These are phyloP conservation scores for Mesembrinibis cayennensis DNA, from an alignment of 2,113 vertebrate species.

Conservation along the genomic window DNA sequence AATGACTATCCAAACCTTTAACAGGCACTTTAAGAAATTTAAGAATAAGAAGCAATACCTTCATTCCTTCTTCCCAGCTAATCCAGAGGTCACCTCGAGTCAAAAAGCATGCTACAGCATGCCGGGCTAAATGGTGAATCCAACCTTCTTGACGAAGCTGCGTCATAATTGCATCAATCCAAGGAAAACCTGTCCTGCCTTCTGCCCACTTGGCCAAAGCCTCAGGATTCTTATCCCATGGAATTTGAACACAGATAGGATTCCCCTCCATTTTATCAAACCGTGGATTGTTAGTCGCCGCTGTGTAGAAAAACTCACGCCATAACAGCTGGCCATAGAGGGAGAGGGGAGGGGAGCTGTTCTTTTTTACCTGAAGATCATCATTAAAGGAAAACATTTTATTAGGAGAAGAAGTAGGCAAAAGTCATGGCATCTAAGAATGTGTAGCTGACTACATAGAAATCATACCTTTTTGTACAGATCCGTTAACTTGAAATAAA, in stretches of 20 bases:
- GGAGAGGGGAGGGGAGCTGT: constrained; percentile 88
- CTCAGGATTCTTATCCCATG: constrained; percentile 94
- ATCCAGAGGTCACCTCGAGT: constrained; percentile 96
- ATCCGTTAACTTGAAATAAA: constrained; percentile 95
- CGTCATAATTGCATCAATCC: constrained; percentile 99
- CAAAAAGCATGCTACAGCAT: constrained; percentile 94
- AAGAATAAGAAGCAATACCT: constrained; percentile 71
- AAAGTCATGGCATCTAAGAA: neutral
- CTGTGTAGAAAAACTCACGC: constrained; percentile 97
- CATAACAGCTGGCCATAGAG: constrained; percentile 93
- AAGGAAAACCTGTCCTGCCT: constrained; percentile 93
- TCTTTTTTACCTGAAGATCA: constrained; percentile 88
- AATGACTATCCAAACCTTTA: neutral
- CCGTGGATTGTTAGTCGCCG: constrained; percentile 91
- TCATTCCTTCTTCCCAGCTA: constrained; percentile 98
- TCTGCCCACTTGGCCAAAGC: constrained; percentile 97
- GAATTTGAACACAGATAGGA: constrained; percentile 94
- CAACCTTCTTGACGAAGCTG: constrained; percentile 96
- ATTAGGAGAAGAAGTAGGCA: neutral
- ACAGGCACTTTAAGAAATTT: neutral
- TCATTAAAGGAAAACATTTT: constrained; percentile 13
- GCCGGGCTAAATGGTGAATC: constrained; percentile 97
- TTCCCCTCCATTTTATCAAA: constrained; percentile 99
- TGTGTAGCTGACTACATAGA: accelerated
- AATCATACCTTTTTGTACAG: constrained; percentile 90